These are phyloP conservation scores for Achroia grisella DNA, from an alignment of 1,140 invertebrate genomes.

Conservation along the genomic window DNA sequence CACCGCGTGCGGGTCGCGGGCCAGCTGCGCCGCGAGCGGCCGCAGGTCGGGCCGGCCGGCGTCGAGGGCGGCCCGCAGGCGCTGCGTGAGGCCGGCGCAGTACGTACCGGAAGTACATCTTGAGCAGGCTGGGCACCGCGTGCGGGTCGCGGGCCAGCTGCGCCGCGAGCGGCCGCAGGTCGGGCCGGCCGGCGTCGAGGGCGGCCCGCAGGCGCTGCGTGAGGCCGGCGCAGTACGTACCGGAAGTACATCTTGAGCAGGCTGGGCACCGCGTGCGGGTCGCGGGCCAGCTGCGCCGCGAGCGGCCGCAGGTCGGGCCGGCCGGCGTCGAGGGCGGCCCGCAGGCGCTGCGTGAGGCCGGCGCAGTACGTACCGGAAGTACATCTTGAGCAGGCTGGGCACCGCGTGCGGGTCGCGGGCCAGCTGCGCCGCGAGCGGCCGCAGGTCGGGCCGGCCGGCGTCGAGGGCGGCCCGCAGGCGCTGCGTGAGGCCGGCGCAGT, in stretches of 20 bases:
- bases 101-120: slow-evolving; percentile 97
- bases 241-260: slow-evolving; percentile 97
- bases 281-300: slow-evolving; percentile 85
- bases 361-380: slow-evolving; percentile 88
- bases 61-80: slow-evolving; percentile 93
- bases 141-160: slow-evolving; percentile 90
- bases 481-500: slow-evolving; percentile 97
- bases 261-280: slow-evolving; percentile 96
- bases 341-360: slow-evolving; percentile 95
- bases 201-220: slow-evolving; percentile 94
- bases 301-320: slow-evolving; percentile 87
- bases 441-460: slow-evolving; percentile 91
- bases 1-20: slow-evolving; percentile 96
- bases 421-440: slow-evolving; percentile 83
- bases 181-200: slow-evolving; percentile 94
- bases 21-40: slow-evolving; percentile 83
- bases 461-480: slow-evolving; percentile 94
- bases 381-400: slow-evolving; percentile 97
- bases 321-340: slow-evolving; percentile 95
- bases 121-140: slow-evolving; percentile 96
- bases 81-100: slow-evolving; percentile 96
- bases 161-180: slow-evolving; percentile 86
- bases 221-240: slow-evolving; percentile 94
- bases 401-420: slow-evolving; percentile 97
- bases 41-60: slow-evolving; percentile 91